Evolutionary conservation across 2,797 vertebrate genomes (phyloP).

Genomic region (Schizopygopsis pylzovi): DNA sequence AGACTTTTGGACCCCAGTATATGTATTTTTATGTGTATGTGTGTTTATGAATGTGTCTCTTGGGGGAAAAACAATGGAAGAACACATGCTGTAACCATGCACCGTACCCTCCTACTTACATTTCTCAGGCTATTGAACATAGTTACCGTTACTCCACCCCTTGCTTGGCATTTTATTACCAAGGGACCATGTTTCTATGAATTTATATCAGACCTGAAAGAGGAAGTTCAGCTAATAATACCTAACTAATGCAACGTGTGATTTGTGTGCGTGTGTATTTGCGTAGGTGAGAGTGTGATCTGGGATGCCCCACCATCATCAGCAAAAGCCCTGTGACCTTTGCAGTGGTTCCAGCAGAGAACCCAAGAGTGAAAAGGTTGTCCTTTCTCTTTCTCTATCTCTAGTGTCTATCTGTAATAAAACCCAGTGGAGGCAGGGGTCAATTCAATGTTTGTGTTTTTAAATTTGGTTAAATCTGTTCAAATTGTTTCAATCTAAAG

Average conservation of each 20-base stretch:
- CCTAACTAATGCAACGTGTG: constrained; percentile 49
- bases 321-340: neutral
- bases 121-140: constrained; percentile 62
- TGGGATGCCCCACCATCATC: constrained; percentile 29
- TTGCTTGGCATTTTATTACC: constrained; percentile 65
- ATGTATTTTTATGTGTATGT: constrained; percentile 34
- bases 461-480: constrained; percentile 11
- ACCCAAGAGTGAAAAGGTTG: constrained; percentile 27
- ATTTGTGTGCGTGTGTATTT: constrained; percentile 35
- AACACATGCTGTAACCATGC: constrained; percentile 47
- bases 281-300: constrained; percentile 20
- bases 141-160: constrained; percentile 60
- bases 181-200: constrained; percentile 75
- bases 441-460: neutral
- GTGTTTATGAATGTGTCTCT: constrained; percentile 37
- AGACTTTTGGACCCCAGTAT: neutral
- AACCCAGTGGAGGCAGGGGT: neutral
- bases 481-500: constrained; percentile 15
- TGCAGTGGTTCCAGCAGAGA: constrained; percentile 19
- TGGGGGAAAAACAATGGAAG: constrained; percentile 9
- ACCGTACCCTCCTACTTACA: constrained; percentile 60
- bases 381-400: neutral
- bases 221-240: constrained; percentile 73
- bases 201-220: constrained; percentile 71
- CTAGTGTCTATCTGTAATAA: constrained; percentile 20